Evolutionary conservation across 2,888 invertebrate species (phyloP).

Genomic region (Epistrophe eligans): DNA sequence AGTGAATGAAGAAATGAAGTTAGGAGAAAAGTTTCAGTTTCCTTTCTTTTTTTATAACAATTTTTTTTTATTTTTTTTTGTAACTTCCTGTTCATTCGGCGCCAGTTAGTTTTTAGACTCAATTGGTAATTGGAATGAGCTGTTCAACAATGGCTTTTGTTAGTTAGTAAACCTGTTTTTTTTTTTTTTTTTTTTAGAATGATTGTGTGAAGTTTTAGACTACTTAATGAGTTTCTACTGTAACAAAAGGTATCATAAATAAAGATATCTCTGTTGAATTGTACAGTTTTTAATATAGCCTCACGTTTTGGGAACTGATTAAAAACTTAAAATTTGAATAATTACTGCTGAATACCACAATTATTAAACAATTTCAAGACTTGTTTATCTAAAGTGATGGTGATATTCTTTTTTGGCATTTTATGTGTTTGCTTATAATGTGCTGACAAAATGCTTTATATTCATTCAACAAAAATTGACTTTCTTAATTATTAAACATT

Average conservation of each 20-base stretch:
- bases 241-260: not conserved
- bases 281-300: not conserved
- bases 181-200: not conserved
- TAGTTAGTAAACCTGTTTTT: not conserved
- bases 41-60: not conserved
- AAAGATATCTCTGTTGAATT: not conserved
- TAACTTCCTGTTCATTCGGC: slow-evolving; percentile 18
- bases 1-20: slow-evolving; percentile 23
- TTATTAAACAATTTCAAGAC: not conserved
- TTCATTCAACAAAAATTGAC: not conserved
- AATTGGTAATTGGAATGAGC: slow-evolving; percentile 48
- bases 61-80: not conserved
- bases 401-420: not conserved
- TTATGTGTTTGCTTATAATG: not conserved
- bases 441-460: not conserved
- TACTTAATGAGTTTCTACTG: slow-evolving; percentile 1
- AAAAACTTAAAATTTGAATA: not conserved
- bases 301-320: not conserved
- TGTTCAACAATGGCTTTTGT: slow-evolving; percentile 42
- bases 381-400: not conserved
- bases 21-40: slow-evolving; percentile 41
- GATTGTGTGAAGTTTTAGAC: slow-evolving; percentile 4
- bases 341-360: not conserved
- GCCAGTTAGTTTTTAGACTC: slow-evolving; percentile 49
- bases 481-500: no score